Evolutionary conservation across 2,888 invertebrate genomes (phyloP), one percentile per base, ranked within the genome.

Genomic region (Erebia aethiops): DNA sequence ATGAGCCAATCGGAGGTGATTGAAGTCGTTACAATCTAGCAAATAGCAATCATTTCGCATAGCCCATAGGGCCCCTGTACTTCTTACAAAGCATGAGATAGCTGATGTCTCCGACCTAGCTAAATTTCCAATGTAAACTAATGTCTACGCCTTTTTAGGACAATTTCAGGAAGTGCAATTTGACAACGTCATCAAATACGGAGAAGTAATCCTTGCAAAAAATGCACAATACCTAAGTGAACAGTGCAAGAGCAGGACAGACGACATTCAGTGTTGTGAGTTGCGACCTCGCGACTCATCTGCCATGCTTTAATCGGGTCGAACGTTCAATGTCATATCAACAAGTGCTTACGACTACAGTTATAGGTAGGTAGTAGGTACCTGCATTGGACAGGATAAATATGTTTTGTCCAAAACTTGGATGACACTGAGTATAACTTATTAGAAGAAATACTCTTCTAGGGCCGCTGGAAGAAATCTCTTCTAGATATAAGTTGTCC

Each of bases 231-330:
- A 54, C 54, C 54, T 54, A 75, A 76, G 70, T 71, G 71, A 74
- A 66, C 70, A 71, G 66, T 71, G 77, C 56, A 62, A 76, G 78
- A 77, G 70, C 54, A 74, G 71, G 75, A 77, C 73, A 71, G 72
- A 67, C 70, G 72, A 67, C 70, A 64, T 64, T 64, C 58, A 57
- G 58, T 68, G 67, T 67, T 61, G 56, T 74, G 86, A 82, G 67
- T 67, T 61, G 56, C 75, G 86, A 82, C 89, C 89, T 90, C 86
- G 89, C 84, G 81, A 82, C 83, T 86, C 87, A 86, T 89, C 87
- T 86, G 86, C 89, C 84, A 81, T 83, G 82, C 85, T 87, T n/a
- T 86, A 88, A 88, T 87, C 88, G 84, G 88, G 90, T 86, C 89
- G 86, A 82, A 81, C 86, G 84, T 88, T 88, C 91, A 91, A 91